A percentile compares a stretch with the other conserved stretches of the same genome.
Evolutionary conservation across 2,888 invertebrate species (phyloP).

Genomic region (Volucella inanis): DNA sequence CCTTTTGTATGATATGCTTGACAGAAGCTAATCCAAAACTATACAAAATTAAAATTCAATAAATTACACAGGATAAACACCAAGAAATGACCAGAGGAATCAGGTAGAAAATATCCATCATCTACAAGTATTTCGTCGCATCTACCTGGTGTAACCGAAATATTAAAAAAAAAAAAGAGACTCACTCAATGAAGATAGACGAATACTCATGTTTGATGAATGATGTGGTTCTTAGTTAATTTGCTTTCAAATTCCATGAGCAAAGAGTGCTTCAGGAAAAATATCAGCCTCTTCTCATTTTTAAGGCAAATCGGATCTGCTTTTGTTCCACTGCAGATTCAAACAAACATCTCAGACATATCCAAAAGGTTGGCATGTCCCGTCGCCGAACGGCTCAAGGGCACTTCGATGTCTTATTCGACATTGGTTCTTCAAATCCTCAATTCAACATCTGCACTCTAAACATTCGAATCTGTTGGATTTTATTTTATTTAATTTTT

Average conservation of each 20-base stretch:
- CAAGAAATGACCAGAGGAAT: too few species aligned
- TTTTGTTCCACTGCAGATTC: not conserved
- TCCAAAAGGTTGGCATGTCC: conserved; percentile 51
- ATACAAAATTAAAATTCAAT: too few species aligned
- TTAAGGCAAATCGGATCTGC: too few species aligned
- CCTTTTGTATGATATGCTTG: too few species aligned
- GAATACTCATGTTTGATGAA: conserved; percentile 48
- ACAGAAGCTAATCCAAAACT: too few species aligned
- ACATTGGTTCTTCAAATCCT: conserved; percentile 43
- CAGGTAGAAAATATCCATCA: too few species aligned
- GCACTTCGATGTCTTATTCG: conserved; percentile 77
- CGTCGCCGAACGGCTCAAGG: conserved; percentile 78
- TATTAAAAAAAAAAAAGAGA: conserved; percentile 1
- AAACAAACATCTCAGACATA: not conserved
- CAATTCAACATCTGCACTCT: not conserved
- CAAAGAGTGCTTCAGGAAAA: conserved; percentile 46
- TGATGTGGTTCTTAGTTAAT: conserved; percentile 53
- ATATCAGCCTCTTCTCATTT: conserved; percentile 10
- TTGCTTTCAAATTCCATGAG: conserved; percentile 56
- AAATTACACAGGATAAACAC: too few species aligned
- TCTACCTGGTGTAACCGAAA: too few species aligned
- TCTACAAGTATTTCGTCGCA: too few species aligned
- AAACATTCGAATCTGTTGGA: conserved; percentile 7
- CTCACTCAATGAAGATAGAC: conserved; percentile 58
- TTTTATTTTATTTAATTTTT: too few species aligned